Evolutionary conservation across 1,140 invertebrate genomes (phyloP), one percentile per base, ranked within the genome.

Genomic region (Papilio helenus): DNA sequence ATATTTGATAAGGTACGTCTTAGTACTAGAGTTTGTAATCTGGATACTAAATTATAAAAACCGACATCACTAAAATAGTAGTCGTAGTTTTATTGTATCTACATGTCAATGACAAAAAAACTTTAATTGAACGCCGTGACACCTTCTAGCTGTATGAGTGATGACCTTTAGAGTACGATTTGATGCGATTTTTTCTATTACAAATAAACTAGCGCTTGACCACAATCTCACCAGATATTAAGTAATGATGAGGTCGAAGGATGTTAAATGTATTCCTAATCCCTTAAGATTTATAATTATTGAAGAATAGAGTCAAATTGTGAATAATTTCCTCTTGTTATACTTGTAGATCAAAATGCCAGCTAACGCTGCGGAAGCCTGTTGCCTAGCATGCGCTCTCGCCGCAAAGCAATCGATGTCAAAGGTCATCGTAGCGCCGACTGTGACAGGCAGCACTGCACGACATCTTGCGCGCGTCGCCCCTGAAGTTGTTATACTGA

Each of bases 311-410:
- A 23, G 16, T 26, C 12, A 68, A 16, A 68, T 3, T 34, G 3
- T 44, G 42, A 44, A 9, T 7, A n/a, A 39, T 10, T 39, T 18
- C 3, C 39, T n/a, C 3, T 72, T 34, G 16, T 42, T 34, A 72
- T 72, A 72, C 34, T 46, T 72, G 72, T 23, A 85, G 84, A 80
- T 83, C 20, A 81, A 77, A n/a, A 78, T 78, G 34, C 86, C 86
- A 20, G 82, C 85, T 1, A 87, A 83, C 20, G 85, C 85, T 18
- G 86, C 83, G 1, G 82, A 84, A 79, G 85, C 79, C 12, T 80
- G 73, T 26, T 73, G 81, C 12, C 23, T 83, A 39, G 80, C 80
- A 0, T 83, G 85, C 77, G 80, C 82, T 16, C 55, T 87, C 14
- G 46, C 82, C 8, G 83, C 83, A 0, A 78, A 76, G 61, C 79